These are phyloP conservation scores for Drosophila dives DNA, from an alignment of 2,888 invertebrate genomes.

Conservation along the genomic window DNA sequence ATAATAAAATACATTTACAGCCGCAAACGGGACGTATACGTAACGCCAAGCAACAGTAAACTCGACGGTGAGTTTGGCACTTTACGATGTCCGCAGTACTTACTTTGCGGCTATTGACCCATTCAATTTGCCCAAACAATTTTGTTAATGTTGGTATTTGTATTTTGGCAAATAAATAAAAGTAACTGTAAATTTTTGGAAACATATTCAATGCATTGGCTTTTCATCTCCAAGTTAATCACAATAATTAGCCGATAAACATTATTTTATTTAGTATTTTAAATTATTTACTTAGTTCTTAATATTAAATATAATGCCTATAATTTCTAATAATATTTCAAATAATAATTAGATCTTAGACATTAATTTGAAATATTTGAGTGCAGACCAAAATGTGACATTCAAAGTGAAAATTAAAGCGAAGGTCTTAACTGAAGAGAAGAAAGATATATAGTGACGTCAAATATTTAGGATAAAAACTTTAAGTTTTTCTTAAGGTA, in stretches of 20 bases:
- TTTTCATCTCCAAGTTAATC: background rate
- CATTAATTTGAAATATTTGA: background rate
- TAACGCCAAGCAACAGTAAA: conserved; percentile 47
- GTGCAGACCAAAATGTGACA: background rate
- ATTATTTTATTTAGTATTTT: background rate
- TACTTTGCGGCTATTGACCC: conserved; percentile 59
- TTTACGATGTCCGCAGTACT: conserved; percentile 77
- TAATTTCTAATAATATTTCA: background rate
- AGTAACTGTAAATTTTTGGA: background rate
- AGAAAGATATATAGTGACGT: background rate
- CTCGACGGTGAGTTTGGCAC: conserved; percentile 41
- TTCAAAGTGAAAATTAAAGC: background rate
- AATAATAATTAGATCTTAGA: background rate
- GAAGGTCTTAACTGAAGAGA: background rate
- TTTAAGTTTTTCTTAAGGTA: background rate
- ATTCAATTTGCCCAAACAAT: conserved; percentile 32
- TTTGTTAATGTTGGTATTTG: background rate
- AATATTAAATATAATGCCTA: background rate
- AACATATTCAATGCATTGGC: background rate
- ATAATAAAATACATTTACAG: conserved; percentile 58
- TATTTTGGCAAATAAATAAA: background rate
- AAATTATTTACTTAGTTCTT: background rate
- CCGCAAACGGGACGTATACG: conserved; percentile 58
- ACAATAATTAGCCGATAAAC: background rate
- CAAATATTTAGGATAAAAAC: background rate